Evolutionary conservation across 2,888 invertebrate genomes (phyloP).

Genomic region (Gastracanthus pulcherrimus): DNA sequence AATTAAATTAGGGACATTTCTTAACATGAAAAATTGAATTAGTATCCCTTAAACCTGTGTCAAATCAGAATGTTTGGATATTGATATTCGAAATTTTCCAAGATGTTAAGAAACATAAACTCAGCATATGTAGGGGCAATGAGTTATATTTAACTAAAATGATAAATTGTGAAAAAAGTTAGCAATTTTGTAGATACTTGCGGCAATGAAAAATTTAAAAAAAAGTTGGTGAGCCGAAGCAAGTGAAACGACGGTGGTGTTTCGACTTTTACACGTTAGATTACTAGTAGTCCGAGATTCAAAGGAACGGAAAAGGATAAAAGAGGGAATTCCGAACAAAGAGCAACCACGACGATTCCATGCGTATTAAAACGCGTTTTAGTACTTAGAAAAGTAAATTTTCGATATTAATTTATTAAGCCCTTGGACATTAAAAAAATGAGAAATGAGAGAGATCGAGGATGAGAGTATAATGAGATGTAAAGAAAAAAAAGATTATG

Average conservation of each 20-base stretch:
- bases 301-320: constrained; percentile 15
- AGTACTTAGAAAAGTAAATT: constrained; percentile 75
- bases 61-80: no score
- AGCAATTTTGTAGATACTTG: constrained; percentile 21
- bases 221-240: not conserved
- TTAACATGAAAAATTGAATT: no score
- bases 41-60: no score
- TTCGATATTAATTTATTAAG: constrained; percentile 75
- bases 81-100: no score
- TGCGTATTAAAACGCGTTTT: constrained; percentile 56
- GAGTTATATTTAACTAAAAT: not conserved
- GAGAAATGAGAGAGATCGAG: constrained; percentile 49
- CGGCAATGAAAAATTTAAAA: not conserved
- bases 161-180: constrained; percentile 13
- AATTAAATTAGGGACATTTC: no score
- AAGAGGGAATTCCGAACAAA: constrained; percentile 51
- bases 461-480: constrained; percentile 12
- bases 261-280: constrained; percentile 25
- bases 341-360: constrained; percentile 56
- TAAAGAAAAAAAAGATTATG: not conserved
- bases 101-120: no score
- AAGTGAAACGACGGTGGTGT: constrained; percentile 22
- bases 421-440: constrained; percentile 62
- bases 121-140: no score
- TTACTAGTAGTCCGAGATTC: constrained; percentile 38